Evolutionary conservation across 2,797 vertebrate species (phyloP).

Genomic region (Tokudaia tokunoshimensis): DNA sequence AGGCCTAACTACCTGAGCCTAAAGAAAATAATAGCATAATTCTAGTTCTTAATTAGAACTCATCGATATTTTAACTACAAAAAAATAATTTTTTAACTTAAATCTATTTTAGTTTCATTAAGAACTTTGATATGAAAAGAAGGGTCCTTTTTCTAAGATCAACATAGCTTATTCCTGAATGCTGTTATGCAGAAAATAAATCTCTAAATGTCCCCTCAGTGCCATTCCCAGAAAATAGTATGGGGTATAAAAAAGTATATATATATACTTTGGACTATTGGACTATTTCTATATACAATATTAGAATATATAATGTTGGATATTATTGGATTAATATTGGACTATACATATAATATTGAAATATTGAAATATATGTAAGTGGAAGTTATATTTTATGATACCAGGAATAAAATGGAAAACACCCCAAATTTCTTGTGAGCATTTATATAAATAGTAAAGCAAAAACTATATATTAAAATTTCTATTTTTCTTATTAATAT

Average conservation of each 20-base stretch:
- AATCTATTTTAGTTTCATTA: background rate
- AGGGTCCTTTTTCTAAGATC: fast-evolving
- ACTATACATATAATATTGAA: background rate
- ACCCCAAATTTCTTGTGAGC: background rate
- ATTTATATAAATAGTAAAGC: background rate
- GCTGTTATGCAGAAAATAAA: background rate
- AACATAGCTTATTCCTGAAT: background rate
- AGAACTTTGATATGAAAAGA: background rate
- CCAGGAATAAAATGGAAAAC: background rate
- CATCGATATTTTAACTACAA: background rate
- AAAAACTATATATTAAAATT: background rate
- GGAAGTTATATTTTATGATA: background rate
- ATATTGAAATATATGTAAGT: background rate
- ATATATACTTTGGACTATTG: background rate
- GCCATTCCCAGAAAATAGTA: background rate
- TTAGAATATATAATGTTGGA: background rate
- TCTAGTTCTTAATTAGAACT: background rate
- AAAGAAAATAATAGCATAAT: background rate
- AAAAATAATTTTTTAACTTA: background rate
- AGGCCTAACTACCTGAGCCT: background rate
- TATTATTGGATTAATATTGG: background rate
- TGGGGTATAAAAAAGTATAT: background rate
- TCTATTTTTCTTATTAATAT: background rate
- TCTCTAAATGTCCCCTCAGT: background rate
- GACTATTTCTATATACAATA: background rate